Evolutionary conservation across 1,140 invertebrate genomes (phyloP), one percentile per base, ranked within the genome.

Genomic region (Frieseomelitta varia): DNA sequence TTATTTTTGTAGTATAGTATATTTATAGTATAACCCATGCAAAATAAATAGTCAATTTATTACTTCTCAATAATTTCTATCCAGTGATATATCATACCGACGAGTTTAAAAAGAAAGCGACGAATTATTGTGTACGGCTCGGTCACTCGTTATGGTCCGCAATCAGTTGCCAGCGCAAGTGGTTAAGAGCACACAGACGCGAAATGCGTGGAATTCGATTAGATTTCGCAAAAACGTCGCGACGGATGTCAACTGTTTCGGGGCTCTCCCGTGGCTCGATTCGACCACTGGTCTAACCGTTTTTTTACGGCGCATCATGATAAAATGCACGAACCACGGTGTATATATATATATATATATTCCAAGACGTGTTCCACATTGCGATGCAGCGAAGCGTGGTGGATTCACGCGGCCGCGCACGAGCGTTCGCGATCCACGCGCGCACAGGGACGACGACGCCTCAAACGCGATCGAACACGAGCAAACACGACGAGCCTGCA

Each of bases 281-380:
- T 61, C 12, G 24, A 24, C 24, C 24, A 61, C 39, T 47, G 58
- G 24, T n/a, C 58, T 61, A 79, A 78, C 58, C 68, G n/a, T 51
- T 82, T 47, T 39, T 39, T 39, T 39, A 39, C 39, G 39, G 39
- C 39, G 39, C 39, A 8, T 10, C 39, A 51, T 30, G 87, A 89
- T 84, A 81, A 86, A 86, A 79, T 53, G 30, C 55, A 55, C 53
- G 72, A 61, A 53, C 55, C n/a, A 75, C 85, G 61, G 56, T 39
- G 55, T 82, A 51, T 76, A 47, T 47, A 8, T 47, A 8, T 47
- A 51, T 39, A 30, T 85, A 34, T 76, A n/a, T 79, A 77, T 27
- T 65, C 39, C 61, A 53, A 74, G 58, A 76, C 75, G 72, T 72
- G 86, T 85, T 86, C 81, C 75, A 84, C 74, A 82, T 89, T 72